Conservation (phyloP, 2,113 vertebrate genomes). For the Gadus macrocephalus region DNA sequence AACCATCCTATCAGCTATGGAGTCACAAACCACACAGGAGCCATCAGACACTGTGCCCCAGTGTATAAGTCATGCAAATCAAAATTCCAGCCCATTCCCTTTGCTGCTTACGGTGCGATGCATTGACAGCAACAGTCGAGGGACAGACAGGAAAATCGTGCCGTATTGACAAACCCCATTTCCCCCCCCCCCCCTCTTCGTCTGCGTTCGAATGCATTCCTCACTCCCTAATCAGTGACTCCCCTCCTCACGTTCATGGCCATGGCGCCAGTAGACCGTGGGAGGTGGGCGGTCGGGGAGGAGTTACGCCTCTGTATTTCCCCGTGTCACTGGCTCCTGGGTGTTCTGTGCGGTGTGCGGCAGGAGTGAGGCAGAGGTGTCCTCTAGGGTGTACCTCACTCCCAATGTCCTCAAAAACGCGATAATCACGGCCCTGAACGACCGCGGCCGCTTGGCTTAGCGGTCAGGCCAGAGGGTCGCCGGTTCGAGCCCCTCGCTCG, state of each 20-base stretch:
- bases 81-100: not conserved
- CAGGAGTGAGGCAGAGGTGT: too few relatives aligned
- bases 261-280: too few relatives aligned
- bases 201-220: slow-evolving; percentile 19
- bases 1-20: too few relatives aligned
- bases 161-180: slow-evolving; percentile 29
- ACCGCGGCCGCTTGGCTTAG: too few relatives aligned
- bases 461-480: too few relatives aligned
- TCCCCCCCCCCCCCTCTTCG: not conserved
- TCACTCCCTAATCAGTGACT: slow-evolving; percentile 34
- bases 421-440: too few relatives aligned
- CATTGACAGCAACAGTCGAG: slow-evolving; percentile 21
- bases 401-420: too few relatives aligned
- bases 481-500: too few relatives aligned
- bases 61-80: not conserved
- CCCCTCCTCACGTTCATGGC: slow-evolving; percentile 5
- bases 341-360: not conserved
- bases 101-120: not conserved
- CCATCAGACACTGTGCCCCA: too few relatives aligned
- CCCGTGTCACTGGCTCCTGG: not conserved
- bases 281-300: not conserved
- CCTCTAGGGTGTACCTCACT: too few relatives aligned
- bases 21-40: too few relatives aligned
- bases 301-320: not conserved
- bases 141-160: slow-evolving; percentile 33